Conservation (phyloP, 2,888 invertebrate species). For the Hirudinaria manillensis region DNA sequence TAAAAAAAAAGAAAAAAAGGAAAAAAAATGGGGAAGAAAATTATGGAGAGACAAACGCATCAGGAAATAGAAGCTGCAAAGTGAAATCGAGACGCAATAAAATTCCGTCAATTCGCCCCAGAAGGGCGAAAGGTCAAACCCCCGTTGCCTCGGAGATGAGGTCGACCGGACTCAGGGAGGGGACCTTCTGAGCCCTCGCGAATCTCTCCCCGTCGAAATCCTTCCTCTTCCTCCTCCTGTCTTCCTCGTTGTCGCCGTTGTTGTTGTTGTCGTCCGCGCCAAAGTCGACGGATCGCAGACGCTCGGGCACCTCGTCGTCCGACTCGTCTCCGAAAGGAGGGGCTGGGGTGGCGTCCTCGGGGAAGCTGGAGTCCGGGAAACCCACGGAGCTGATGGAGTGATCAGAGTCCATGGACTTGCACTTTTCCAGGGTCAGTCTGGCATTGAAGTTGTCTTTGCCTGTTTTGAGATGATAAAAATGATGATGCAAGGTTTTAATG, state of each 20-base stretch:
- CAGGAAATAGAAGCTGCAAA: no score
- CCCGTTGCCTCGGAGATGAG: neutral
- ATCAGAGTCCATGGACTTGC: constrained; percentile 14
- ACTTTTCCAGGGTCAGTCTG: constrained; percentile 13
- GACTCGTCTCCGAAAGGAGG: neutral
- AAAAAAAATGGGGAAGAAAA: no score
- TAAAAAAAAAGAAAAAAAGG: no score
- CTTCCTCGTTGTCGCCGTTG: neutral
- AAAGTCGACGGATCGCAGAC: neutral
- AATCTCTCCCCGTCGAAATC: neutral
- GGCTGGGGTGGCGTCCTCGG: neutral
- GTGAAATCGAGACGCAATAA: no score
- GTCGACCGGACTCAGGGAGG: neutral
- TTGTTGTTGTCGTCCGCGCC: constrained; percentile 4
- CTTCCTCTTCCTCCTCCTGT: neutral
- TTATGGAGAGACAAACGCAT: no score
- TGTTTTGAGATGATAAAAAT: neutral
- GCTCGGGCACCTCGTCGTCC: neutral
- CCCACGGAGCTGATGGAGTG: constrained; percentile 10
- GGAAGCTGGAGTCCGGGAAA: neutral
- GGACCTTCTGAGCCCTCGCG: neutral
- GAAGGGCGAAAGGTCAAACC: neutral
- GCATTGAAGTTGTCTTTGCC: neutral
- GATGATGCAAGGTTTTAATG: neutral
- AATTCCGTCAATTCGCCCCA: no score